These are phyloP conservation scores for Aphis gossypii DNA, from an alignment of 1,140 invertebrate species.

Conservation along the genomic window DNA sequence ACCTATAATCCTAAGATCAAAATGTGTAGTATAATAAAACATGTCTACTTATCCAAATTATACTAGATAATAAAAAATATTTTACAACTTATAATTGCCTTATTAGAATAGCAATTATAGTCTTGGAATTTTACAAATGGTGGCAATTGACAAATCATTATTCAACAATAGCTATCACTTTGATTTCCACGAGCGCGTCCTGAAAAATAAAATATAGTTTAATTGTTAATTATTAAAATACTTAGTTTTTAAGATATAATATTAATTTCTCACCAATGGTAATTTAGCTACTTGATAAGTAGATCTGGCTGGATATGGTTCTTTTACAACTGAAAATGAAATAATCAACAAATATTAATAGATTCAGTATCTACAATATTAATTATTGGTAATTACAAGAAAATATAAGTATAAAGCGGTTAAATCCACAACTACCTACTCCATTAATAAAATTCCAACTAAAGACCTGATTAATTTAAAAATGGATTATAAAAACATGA, in stretches of 20 bases:
- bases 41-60: not conserved
- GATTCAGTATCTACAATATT: not conserved
- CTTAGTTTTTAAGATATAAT: not conserved
- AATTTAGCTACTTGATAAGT: conserved; percentile 80
- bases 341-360: not conserved
- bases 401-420: not conserved
- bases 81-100: not conserved
- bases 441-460: too few species aligned
- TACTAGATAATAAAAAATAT: not conserved
- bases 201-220: not conserved
- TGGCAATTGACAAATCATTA: not conserved
- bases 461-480: too few species aligned
- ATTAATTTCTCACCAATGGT: conserved; percentile 67
- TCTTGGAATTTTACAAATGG: not conserved
- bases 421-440: too few species aligned
- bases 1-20: too few species aligned
- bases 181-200: not conserved
- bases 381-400: not conserved
- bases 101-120: not conserved
- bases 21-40: not conserved
- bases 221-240: not conserved
- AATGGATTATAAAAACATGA: too few species aligned
- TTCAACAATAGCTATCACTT: not conserved
- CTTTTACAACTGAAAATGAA: conserved; percentile 72
- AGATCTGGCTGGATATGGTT: conserved; percentile 78